These are phyloP conservation scores for Centroberyx gerrardi DNA, from an alignment of 2,797 vertebrate genomes.

Conservation along the genomic window DNA sequence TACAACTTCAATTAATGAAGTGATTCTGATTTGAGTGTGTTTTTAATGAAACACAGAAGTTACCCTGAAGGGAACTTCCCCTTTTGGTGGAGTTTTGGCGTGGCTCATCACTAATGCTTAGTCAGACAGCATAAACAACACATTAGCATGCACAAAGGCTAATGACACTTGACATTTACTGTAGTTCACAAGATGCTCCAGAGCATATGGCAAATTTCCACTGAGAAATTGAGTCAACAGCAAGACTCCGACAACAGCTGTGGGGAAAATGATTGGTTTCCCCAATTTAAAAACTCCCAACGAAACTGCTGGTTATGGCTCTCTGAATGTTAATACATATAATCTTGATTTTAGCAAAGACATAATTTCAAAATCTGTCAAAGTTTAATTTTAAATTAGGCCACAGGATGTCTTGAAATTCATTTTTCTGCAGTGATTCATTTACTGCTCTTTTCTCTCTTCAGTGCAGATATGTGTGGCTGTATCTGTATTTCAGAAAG, in stretches of 20 bases:
- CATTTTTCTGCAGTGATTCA: background rate
- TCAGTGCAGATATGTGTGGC: too few species aligned
- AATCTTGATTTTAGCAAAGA: background rate
- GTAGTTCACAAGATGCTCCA: slow-evolving; percentile 79
- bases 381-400: background rate
- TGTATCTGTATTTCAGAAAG: background rate
- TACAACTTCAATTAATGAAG: slow-evolving; percentile 35
- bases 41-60: slow-evolving; percentile 35
- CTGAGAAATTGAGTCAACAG: slow-evolving; percentile 76
- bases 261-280: slow-evolving; percentile 54
- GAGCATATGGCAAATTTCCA: slow-evolving; percentile 80
- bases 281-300: slow-evolving; percentile 37
- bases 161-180: slow-evolving; percentile 82
- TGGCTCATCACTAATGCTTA: slow-evolving; percentile 58
- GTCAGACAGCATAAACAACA: slow-evolving; percentile 68
- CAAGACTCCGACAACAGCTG: slow-evolving; percentile 67
- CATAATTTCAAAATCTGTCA: background rate
- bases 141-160: slow-evolving; percentile 76
- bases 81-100: slow-evolving; percentile 48
- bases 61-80: slow-evolving; percentile 39
- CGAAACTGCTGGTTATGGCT: slow-evolving; percentile 9
- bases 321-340: slow-evolving; percentile 11
- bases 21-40: slow-evolving; percentile 26
- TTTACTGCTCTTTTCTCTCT: background rate
- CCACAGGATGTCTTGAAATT: slow-evolving; percentile 17